phyloP scores from a whole-genome alignment of 2,113 vertebrate genomes.

The Meleagris gallopavo region DNA sequence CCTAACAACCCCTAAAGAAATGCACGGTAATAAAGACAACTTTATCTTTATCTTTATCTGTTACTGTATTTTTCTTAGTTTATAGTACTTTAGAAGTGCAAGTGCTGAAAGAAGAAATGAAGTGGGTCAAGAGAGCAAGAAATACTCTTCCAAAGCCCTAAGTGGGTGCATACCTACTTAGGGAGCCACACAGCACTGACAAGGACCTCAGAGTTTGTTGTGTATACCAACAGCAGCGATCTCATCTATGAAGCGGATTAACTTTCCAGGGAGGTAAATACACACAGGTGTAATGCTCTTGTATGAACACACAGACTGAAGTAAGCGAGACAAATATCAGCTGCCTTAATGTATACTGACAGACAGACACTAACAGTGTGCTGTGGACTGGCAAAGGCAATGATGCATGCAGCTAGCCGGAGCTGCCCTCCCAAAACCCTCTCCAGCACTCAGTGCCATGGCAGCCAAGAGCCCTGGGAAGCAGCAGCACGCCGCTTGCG shows the following conservation, averaged over 20 bases:
- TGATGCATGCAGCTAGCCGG: not conserved
- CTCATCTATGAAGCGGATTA: not conserved
- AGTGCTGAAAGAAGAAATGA: not conserved
- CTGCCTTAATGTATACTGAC: not conserved
- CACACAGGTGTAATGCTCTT: not conserved
- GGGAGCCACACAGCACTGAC: not conserved
- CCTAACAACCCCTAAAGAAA: not conserved
- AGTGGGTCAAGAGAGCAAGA: not conserved
- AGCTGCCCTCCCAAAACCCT: no score
- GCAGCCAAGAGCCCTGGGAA: no score
- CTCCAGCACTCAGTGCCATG: no score
- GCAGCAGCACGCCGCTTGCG: no score
- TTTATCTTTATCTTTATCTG: not conserved
- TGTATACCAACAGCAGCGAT: rapidly evolving
- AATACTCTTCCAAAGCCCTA: not conserved
- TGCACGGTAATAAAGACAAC: not conserved
- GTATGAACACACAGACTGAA: not conserved
- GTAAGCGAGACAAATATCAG: not conserved
- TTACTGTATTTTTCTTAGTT: not conserved
- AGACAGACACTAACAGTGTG: not conserved
- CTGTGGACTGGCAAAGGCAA: not conserved
- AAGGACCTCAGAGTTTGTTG: not conserved
- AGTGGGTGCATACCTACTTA: not conserved
- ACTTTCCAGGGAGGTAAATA: not conserved
- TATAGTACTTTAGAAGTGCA: not conserved